Conservation (phyloP, 2,888 invertebrate species). For the Dromius quadrimaculatus region DNA sequence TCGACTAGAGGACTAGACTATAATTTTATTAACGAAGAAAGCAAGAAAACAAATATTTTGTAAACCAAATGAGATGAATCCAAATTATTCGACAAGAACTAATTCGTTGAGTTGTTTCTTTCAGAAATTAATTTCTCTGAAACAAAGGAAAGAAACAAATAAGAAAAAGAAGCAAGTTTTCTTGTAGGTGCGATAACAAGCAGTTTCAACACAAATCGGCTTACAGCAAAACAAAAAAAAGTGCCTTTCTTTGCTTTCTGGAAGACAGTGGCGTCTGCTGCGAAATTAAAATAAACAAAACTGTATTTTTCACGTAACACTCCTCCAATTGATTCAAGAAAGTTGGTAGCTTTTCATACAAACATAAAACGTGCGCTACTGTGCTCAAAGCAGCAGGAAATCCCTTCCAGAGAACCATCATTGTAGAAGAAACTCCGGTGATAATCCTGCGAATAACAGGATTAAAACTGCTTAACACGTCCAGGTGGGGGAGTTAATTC, state of each 20-base stretch:
- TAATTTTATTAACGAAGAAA: no score
- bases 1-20: no score
- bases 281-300: not conserved
- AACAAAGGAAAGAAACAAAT: constrained; percentile 10
- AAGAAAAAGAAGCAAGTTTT: constrained; percentile 7
- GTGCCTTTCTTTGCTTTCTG: constrained; percentile 4
- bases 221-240: constrained; percentile 25
- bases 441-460: constrained; percentile 37
- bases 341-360: no score
- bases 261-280: no score
- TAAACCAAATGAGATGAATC: no score
- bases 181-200: constrained; percentile 29
- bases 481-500: constrained; percentile 40
- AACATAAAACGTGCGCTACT: not conserved
- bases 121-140: constrained; percentile 13
- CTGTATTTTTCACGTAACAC: not conserved
- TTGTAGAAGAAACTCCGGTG: constrained; percentile 13
- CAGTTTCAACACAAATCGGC: constrained; percentile 26
- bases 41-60: no score
- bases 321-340: no score
- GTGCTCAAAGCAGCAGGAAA: constrained; percentile 6
- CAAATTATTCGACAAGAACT: no score
- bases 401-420: constrained; percentile 31
- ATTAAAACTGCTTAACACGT: constrained; percentile 44
- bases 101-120: no score